Evolutionary conservation across 2,888 invertebrate genomes (phyloP).

Genomic region (Hypselothyrea guttata): DNA sequence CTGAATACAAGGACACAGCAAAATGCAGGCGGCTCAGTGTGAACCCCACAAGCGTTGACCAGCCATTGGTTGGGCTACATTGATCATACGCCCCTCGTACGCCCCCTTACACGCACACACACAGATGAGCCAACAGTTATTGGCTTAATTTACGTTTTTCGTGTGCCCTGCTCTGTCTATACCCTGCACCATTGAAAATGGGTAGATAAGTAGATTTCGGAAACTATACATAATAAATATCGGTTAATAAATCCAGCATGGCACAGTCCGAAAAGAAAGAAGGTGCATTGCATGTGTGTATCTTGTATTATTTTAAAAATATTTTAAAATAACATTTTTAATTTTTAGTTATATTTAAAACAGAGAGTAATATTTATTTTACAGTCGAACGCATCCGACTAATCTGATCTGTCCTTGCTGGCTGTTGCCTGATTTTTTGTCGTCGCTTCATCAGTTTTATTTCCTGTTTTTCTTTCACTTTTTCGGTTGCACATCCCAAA

Average conservation of each 20-base stretch:
- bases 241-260: no score
- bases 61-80: constrained; percentile 48
- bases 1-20: constrained; percentile 52
- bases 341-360: no score
- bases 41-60: constrained; percentile 21
- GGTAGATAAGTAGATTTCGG: no score
- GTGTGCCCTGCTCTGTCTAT: constrained; percentile 49
- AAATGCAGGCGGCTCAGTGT: constrained; percentile 52
- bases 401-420: no score
- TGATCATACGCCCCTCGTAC: constrained; percentile 54
- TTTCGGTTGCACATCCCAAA: constrained; percentile 41
- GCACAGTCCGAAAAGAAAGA: no score
- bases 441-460: constrained; percentile 16
- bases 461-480: constrained; percentile 2
- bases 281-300: no score
- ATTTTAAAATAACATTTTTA: no score
- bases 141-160: constrained; percentile 73
- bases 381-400: no score
- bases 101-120: constrained; percentile 7
- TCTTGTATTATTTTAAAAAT: no score
- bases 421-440: constrained; percentile 47
- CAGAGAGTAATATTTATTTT: no score
- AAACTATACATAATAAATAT: no score
- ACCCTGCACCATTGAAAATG: no score
- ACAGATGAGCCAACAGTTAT: constrained; percentile 43